Base-by-base conservation (phyloP, 1,140 invertebrate genomes). In the Gryllus bimaculatus region DNA sequence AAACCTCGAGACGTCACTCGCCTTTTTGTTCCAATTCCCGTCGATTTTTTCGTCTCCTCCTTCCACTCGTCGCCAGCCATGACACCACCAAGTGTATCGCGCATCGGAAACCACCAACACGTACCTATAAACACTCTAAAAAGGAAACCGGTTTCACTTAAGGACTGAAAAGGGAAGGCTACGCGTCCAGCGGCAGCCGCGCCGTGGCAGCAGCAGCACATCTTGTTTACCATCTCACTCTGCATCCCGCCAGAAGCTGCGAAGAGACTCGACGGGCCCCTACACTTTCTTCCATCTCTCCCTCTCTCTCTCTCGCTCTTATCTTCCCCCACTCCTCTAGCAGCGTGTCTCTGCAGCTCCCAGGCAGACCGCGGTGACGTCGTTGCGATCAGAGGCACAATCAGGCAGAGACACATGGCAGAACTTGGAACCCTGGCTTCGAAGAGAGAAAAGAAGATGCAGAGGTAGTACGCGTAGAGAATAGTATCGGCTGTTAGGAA, bases 81-180 rank as follows among this genome's bases (percentile, higher is more conserved):
- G 54, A 66, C 54, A 66, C 54, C 54, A 66, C 10, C 18, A 18
- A 66, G 54, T 66, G 54, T 66, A 66, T 66, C 54, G 54, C 54
- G 54, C 54, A 66, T 66, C 54, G 54, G 18, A 66, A 66, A 66
- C 54, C 54, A 66, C 54, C 54, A 66, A 66, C 54, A 66, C 54
- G 54, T 66, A 66, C 54, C 54, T 66, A 66, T 66, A 66, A 66
- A 66, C 54, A 66, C 54, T 66, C 54, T 66, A 66, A 66, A 66
- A 66, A 66, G 54, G 54, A 66, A 66, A 66, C 54, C 54, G 54
- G 54, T 66, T 66, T 66, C 54, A 66, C 54, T 66, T 66, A 66
- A 66, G 54, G 54, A 66, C 54, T 66, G 54, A 66, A 66, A 66
- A 66, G 54, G 10, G 54, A 66, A 66, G 10, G 54, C 54, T 66